Percentiles rank a stretch among this genome's conserved stretches.
phyloP scores from a whole-genome alignment of 1,140 invertebrate species.

The Drosophila fuyamai region DNA sequence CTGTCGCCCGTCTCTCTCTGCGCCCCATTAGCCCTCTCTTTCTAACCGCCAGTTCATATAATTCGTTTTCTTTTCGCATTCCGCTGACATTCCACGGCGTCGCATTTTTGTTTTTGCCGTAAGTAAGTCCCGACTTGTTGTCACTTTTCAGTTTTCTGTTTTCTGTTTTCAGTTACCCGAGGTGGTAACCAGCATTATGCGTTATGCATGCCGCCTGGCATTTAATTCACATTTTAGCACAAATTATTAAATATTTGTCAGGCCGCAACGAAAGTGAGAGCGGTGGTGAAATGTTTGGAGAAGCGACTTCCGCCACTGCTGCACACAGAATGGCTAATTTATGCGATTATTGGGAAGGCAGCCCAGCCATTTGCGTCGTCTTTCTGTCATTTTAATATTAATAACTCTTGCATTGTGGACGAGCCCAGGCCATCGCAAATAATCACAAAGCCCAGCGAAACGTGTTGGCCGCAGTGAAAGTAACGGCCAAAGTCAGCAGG shows the following conservation, averaged over 20 bases:
- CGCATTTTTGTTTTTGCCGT: conserved; percentile 38
- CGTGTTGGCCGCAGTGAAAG: conserved; percentile 76
- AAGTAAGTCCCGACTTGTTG: conserved; percentile 8
- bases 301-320: conserved; percentile 51
- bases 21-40: conserved; percentile 21
- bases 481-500: conserved; percentile 48
- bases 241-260: conserved; percentile 80
- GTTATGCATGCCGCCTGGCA: conserved; percentile 62
- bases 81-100: conserved; percentile 71
- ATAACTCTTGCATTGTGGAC: conserved; percentile 60
- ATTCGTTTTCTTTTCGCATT: conserved; percentile 78
- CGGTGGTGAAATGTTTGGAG: conserved; percentile 35
- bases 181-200: conserved; percentile 20
- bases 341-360: conserved; percentile 70
- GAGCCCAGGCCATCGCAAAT: conserved; percentile 6
- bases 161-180: not conserved
- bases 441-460: conserved; percentile 57
- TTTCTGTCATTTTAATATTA: conserved; percentile 66
- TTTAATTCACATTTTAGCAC: conserved; percentile 77
- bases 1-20: conserved; percentile 13
- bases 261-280: conserved; percentile 73
- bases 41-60: conserved; percentile 10
- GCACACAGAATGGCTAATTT: conserved; percentile 74
- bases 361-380: conserved; percentile 24
- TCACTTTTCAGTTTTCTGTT: conserved; percentile 9